Evolutionary conservation across 2,888 invertebrate genomes (phyloP).

Genomic region (Drosophila dives): DNA sequence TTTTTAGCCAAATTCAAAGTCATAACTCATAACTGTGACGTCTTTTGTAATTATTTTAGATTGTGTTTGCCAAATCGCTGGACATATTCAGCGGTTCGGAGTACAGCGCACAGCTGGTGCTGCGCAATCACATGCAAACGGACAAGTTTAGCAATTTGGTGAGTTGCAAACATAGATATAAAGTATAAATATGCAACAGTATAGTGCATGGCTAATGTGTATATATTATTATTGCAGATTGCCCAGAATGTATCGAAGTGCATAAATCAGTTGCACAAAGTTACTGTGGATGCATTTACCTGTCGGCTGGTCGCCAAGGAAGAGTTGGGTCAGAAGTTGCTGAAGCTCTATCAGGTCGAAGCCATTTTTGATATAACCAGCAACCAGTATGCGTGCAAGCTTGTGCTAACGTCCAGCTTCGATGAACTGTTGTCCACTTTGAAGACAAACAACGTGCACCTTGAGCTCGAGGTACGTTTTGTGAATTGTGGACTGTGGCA

Average conservation of each 20-base stretch:
- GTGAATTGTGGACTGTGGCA: not conserved
- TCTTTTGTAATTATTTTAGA: slow-evolving; percentile 58
- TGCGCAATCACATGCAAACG: slow-evolving; percentile 84
- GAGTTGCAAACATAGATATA: slow-evolving; percentile 44
- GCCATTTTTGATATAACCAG: slow-evolving; percentile 80
- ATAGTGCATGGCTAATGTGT: not conserved
- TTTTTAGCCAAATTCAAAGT: slow-evolving; percentile 1
- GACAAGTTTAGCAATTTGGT: slow-evolving; percentile 85
- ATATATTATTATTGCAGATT: slow-evolving; percentile 66
- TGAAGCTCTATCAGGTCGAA: slow-evolving; percentile 80
- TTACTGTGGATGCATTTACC: slow-evolving; percentile 79
- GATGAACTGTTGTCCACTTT: slow-evolving; percentile 80
- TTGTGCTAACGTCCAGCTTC: slow-evolving; percentile 78
- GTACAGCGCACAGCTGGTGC: slow-evolving; percentile 82
- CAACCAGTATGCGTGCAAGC: slow-evolving; percentile 83
- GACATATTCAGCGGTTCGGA: slow-evolving; percentile 84
- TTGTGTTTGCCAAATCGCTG: slow-evolving; percentile 83
- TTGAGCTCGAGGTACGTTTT: slow-evolving; percentile 83
- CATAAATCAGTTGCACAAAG: slow-evolving; percentile 72
- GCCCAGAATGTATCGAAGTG: slow-evolving; percentile 83
- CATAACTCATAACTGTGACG: slow-evolving; percentile 19
- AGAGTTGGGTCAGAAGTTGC: slow-evolving; percentile 70
- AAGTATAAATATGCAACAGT: not conserved
- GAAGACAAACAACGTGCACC: slow-evolving; percentile 82
- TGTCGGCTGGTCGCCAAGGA: slow-evolving; percentile 82